Conservation (phyloP, 2,113 vertebrate species). For the Crotalus horridus region DNA sequence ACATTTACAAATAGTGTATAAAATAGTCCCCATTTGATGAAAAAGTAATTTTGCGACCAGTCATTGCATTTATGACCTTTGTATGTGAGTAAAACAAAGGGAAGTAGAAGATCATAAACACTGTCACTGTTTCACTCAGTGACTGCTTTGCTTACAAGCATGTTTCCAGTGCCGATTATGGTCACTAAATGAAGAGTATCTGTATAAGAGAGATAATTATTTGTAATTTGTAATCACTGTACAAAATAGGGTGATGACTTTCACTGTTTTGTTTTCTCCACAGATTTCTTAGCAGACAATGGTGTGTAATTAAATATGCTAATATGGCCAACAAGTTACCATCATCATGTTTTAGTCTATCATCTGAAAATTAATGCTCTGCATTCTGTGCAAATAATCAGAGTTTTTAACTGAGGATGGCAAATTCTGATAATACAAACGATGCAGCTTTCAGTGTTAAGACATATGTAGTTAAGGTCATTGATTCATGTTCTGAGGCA, state of each 20-base stretch:
- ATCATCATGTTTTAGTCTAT: neutral
- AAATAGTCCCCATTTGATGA: neutral
- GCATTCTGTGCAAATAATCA: neutral
- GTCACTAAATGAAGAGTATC: neutral
- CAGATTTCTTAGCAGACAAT: neutral
- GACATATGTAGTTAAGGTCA: slow-evolving; percentile 41
- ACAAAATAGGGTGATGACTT: neutral
- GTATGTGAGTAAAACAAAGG: neutral
- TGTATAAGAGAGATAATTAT: neutral
- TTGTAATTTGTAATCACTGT: neutral
- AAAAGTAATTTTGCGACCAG: neutral
- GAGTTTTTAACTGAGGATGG: neutral
- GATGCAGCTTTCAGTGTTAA: slow-evolving; percentile 32
- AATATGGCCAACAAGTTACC: neutral
- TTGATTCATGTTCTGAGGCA: slow-evolving; percentile 40
- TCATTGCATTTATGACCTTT: neutral
- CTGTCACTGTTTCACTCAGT: neutral
- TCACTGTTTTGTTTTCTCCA: neutral
- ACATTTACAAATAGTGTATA: neutral
- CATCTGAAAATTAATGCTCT: neutral
- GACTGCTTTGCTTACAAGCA: neutral
- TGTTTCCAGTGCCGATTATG: neutral
- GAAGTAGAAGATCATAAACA: neutral
- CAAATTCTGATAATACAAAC: neutral
- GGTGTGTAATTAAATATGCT: neutral